Percentiles rank a stretch among this genome's conserved stretches.
phyloP scores from a whole-genome alignment of 2,888 invertebrate genomes.

The Ariolimax columbianus region DNA sequence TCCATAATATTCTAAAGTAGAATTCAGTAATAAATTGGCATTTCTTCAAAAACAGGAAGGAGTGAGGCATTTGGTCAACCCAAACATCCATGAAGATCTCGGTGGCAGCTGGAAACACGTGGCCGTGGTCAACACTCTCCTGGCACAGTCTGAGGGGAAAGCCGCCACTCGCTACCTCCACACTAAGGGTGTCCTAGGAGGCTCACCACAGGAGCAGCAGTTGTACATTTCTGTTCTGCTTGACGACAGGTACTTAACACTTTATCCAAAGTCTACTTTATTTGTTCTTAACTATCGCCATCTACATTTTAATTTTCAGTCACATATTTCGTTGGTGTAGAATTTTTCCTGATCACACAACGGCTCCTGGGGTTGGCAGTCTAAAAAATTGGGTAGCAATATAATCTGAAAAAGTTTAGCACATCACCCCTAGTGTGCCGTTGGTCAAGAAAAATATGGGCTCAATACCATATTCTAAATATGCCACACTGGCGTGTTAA shows the following conservation, averaged over 20 bases:
- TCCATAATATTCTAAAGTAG: background rate
- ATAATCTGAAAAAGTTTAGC: too few relatives aligned
- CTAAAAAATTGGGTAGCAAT: too few relatives aligned
- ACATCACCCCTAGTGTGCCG: too few relatives aligned
- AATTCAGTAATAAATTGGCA: background rate
- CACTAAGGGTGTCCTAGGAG: slow-evolving; percentile 82
- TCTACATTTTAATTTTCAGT: too few relatives aligned
- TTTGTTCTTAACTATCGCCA: too few relatives aligned
- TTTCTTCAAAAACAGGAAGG: slow-evolving; percentile 81
- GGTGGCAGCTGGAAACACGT: slow-evolving; percentile 85
- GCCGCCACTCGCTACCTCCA: slow-evolving; percentile 84
- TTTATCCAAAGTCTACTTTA: background rate
- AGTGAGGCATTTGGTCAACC: slow-evolving; percentile 84
- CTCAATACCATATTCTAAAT: too few relatives aligned
- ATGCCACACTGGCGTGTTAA: too few relatives aligned
- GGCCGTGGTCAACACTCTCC: slow-evolving; percentile 83
- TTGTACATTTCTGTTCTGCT: slow-evolving; percentile 83
- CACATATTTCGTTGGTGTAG: too few relatives aligned
- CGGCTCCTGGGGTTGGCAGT: too few relatives aligned
- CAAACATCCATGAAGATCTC: slow-evolving; percentile 81
- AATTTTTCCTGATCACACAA: too few relatives aligned
- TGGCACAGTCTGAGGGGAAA: slow-evolving; percentile 85
- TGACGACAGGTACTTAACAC: slow-evolving; percentile 81
- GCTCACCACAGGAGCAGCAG: slow-evolving; percentile 81
- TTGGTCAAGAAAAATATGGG: too few relatives aligned